Base-by-base conservation (phyloP, 2,888 invertebrate genomes). In the Drosophila dives region DNA sequence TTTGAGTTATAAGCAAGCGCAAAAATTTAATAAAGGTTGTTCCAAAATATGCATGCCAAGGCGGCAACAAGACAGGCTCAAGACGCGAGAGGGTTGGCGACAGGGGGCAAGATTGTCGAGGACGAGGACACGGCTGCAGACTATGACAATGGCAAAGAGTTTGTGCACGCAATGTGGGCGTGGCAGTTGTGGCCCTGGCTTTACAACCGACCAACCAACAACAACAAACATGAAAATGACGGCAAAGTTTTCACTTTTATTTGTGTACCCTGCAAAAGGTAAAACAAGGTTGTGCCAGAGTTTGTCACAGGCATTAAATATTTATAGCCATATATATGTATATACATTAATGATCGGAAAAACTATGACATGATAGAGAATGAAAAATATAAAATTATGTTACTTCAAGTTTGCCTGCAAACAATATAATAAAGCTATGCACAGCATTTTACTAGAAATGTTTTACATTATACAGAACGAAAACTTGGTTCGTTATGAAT, bases 101-200 rank as follows among this genome's bases (percentile, higher is more conserved):
- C 10, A 17, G 29, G n/a, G 23, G 38, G 29, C 15, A 50, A 64
- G 53, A 66, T 66, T 71, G 73, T 58, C 53, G 38, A 59, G 26
- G 40, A 12, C 20, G 42, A 48, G 64, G 64, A 64, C 61, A 62
- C 58, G 64, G 62, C 64, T 67, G 63, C 59, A 63, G 88, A 82
- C 86, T 85, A 85, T 85, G 89, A 86, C 86, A 90, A 86, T 90
- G 89, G 90, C 89, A 86, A 86, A 86, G 86, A 88, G 86, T 90
- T 86, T 90, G 86, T 83, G 81, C 86, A 86, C 89, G 89, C 90
- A 90, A 86, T 66, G 83, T 82, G 68, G 86, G 90, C 86, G 83
- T 86, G 78, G 78, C 81, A 68, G 64, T 72, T 77, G 61, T 70
- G 80, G 63, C 77, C 80, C 42, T 77, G 80, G 77, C 70, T 60